phyloP scores from a whole-genome alignment of 2,797 vertebrate species.

The Loris lydekkerianus region DNA sequence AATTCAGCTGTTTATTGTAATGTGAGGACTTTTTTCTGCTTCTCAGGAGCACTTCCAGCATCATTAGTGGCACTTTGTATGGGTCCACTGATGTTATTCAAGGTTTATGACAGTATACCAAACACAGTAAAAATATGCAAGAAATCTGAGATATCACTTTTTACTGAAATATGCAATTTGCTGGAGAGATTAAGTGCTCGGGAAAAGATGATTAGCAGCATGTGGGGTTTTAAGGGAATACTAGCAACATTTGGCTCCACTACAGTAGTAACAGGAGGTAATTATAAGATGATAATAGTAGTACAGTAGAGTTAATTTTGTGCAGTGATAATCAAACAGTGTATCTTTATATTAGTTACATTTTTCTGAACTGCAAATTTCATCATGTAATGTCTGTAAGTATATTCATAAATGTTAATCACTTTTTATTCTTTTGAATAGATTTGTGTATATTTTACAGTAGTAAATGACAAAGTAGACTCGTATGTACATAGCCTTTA shows the following conservation, averaged over 20 bases:
- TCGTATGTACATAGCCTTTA: background rate
- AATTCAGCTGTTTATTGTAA: background rate
- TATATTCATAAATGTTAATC: background rate
- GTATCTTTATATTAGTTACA: background rate
- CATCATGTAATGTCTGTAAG: background rate
- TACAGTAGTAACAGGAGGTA: background rate
- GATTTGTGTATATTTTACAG: background rate
- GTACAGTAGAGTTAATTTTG: background rate
- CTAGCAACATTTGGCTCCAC: background rate
- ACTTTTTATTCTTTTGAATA: background rate
- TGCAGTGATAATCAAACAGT: background rate
- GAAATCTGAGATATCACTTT: background rate
- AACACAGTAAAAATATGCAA: background rate
- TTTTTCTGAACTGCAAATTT: background rate
- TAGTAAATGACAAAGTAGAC: background rate
- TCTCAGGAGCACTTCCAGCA: background rate
- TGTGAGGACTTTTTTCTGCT: background rate
- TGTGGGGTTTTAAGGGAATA: background rate
- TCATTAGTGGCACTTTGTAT: background rate
- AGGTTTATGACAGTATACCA: background rate
- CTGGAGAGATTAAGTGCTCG: background rate
- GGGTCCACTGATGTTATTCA: background rate
- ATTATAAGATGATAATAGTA: background rate
- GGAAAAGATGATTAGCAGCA: background rate
- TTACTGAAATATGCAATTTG: background rate